Conservation (phyloP, 2,113 vertebrate species). For the Dicerorhinus sumatrensis region DNA sequence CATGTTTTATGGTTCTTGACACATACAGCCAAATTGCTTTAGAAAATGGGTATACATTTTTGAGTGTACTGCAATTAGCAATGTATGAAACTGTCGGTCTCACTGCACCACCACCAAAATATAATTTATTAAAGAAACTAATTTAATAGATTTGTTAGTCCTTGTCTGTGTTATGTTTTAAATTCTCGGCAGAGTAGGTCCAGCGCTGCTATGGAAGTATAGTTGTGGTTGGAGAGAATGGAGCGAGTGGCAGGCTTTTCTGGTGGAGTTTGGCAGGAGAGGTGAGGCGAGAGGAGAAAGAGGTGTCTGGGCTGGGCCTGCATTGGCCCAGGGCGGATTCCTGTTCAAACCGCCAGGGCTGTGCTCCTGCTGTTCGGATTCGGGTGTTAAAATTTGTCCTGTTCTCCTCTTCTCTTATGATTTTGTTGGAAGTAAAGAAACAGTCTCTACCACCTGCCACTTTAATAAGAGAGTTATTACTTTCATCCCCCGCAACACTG, state of each 20-base stretch:
- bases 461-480: neutral
- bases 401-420: neutral
- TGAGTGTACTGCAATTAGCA: neutral
- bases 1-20: conserved; percentile 22
- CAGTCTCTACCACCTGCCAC: neutral
- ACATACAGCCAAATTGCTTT: neutral
- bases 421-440: conserved; percentile 36
- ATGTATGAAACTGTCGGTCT: conserved; percentile 8
- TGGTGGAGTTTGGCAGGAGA: neutral
- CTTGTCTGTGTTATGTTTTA: conserved; percentile 28
- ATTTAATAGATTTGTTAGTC: neutral
- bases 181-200: neutral
- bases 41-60: conserved; percentile 9
- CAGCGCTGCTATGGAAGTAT: neutral
- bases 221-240: neutral
- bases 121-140: conserved; percentile 13
- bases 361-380: neutral
- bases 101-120: neutral
- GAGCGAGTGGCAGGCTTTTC: neutral
- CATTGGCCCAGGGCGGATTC: neutral
- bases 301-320: neutral
- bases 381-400: neutral
- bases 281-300: neutral
- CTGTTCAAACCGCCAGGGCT: neutral
- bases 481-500: neutral